Evolutionary conservation across 1,140 invertebrate genomes (phyloP).

Genomic region (Hirudo medicinalis): DNA sequence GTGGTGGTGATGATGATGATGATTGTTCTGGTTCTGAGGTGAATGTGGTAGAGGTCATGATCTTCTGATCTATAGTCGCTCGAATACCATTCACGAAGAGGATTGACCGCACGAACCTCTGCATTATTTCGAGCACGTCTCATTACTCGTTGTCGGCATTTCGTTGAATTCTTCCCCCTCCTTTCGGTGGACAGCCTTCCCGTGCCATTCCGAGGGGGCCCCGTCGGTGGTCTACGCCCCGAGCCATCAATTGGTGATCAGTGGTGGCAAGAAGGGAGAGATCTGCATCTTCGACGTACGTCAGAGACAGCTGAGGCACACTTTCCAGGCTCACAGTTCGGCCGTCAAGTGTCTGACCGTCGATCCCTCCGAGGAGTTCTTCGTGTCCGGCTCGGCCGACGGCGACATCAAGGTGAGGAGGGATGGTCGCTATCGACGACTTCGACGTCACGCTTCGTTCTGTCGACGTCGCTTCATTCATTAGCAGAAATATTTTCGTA

Average conservation of each 20-base stretch:
- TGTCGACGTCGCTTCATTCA: too few relatives aligned
- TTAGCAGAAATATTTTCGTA: too few relatives aligned
- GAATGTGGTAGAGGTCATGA: too few relatives aligned
- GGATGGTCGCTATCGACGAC: too few relatives aligned
- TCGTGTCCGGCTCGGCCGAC: conserved; percentile 92
- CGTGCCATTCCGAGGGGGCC: conserved; percentile 80
- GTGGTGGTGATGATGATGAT: too few relatives aligned
- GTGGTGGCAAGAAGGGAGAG: conserved; percentile 87
- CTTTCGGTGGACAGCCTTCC: conserved; percentile 54
- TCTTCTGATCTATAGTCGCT: neutral
- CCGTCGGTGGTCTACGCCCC: conserved; percentile 75
- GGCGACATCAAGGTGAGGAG: conserved; percentile 84
- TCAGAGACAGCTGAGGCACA: conserved; percentile 69
- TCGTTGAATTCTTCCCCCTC: too few relatives aligned
- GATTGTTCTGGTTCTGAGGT: too few relatives aligned
- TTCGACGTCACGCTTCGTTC: too few relatives aligned
- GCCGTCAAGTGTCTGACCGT: conserved; percentile 85
- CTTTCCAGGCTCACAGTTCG: conserved; percentile 79
- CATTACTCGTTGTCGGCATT: too few relatives aligned
- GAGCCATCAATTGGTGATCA: conserved; percentile 70
- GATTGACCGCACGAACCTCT: neutral
- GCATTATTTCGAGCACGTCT: neutral
- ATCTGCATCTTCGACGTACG: conserved; percentile 87
- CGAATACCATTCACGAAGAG: too few relatives aligned
- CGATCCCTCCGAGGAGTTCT: conserved; percentile 86